Percentiles rank a stretch among this genome's conserved stretches.
Evolutionary conservation across 2,888 invertebrate species (phyloP).

Genomic region (Limnephilus auricula): DNA sequence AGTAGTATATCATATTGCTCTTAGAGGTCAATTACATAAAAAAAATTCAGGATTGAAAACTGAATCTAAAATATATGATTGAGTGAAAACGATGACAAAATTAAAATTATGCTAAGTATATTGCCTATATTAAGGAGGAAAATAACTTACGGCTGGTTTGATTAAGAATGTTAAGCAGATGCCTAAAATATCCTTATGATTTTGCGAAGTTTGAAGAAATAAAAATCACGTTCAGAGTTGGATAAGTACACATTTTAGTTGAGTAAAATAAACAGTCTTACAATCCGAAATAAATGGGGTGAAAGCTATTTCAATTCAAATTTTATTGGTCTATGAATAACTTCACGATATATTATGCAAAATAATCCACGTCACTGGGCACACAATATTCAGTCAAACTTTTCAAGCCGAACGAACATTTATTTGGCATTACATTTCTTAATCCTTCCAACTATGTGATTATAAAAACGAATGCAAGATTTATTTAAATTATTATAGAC

Average conservation of each 20-base stretch:
- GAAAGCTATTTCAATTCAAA: not conserved
- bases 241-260: not conserved
- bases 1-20: too few species aligned
- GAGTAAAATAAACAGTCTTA: not conserved
- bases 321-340: not conserved
- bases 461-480: not conserved
- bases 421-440: not conserved
- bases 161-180: not conserved
- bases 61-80: too few species aligned
- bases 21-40: too few species aligned
- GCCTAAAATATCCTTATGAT: too few species aligned
- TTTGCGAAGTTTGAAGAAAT: too few species aligned
- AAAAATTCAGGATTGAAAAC: too few species aligned
- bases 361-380: not conserved
- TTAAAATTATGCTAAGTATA: constrained; percentile 2
- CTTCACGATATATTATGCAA: not conserved
- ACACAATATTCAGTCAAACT: not conserved
- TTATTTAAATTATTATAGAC: not conserved
- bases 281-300: not conserved
- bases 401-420: not conserved
- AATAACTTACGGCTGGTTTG: not conserved
- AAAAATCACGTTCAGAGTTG: not conserved
- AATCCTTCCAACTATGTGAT: not conserved
- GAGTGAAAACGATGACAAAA: too few species aligned
- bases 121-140: not conserved